Conservation (phyloP, 2,888 invertebrate species). For the Fabriciana adippe region DNA sequence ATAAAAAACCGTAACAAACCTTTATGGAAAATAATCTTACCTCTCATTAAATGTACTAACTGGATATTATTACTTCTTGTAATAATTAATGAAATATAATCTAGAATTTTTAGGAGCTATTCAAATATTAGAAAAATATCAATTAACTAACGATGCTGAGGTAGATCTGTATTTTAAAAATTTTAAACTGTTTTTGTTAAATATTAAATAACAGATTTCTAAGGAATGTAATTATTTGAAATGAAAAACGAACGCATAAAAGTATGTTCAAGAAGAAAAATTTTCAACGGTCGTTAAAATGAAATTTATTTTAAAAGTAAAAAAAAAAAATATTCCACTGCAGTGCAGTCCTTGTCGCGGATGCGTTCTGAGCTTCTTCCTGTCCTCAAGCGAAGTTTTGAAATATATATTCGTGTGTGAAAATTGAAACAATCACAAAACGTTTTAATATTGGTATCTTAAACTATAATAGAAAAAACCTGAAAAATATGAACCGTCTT, state of each 20-base stretch:
- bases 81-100: too few species aligned
- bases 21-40: too few species aligned
- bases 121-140: too few species aligned
- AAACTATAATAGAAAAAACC: not conserved
- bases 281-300: constrained; percentile 15
- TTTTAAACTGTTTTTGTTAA: too few species aligned
- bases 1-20: too few species aligned
- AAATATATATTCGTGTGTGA: constrained; percentile 11
- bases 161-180: too few species aligned
- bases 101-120: too few species aligned
- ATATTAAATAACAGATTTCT: not conserved
- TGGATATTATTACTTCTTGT: too few species aligned
- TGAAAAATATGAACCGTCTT: not conserved
- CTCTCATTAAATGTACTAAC: too few species aligned
- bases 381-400: constrained; percentile 23
- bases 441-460: not conserved
- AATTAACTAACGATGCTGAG: too few species aligned
- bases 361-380: constrained; percentile 22
- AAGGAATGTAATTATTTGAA: not conserved
- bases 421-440: constrained; percentile 3
- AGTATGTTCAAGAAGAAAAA: not conserved
- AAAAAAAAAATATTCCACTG: constrained; percentile 15
- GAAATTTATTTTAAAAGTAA: constrained; percentile 10
- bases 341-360: constrained; percentile 21
- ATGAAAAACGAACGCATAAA: not conserved